Conservation (phyloP, 2,888 invertebrate species). For the Dynastes tityus region DNA sequence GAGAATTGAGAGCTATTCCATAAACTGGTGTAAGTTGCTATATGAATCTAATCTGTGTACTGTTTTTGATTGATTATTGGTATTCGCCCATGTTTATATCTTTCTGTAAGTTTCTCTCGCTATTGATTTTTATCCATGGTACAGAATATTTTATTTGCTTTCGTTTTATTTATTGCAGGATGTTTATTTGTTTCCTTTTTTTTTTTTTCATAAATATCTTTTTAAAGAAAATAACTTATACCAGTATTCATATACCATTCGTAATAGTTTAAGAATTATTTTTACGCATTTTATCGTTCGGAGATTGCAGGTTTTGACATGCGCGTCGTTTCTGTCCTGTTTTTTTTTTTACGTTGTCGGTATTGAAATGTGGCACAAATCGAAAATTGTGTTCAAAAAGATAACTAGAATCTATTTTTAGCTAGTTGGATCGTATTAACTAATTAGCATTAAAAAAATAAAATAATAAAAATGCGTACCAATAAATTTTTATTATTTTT, state of each 20-base stretch:
- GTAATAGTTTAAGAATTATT: slow-evolving; percentile 3
- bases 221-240: slow-evolving; percentile 3
- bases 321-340: no score
- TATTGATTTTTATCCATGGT: slow-evolving; percentile 17
- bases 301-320: not conserved
- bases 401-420: no score
- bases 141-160: not conserved
- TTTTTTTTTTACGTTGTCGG: no score
- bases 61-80: slow-evolving; percentile 21
- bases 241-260: slow-evolving; percentile 24
- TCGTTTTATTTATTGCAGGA: slow-evolving; percentile 38
- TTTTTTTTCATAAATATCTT: not conserved
- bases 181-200: slow-evolving; percentile 20
- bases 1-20: slow-evolving; percentile 52
- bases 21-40: slow-evolving; percentile 30
- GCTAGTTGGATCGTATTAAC: no score
- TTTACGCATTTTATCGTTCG: slow-evolving; percentile 15
- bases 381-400: no score
- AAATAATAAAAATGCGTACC: no score
- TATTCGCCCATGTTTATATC: slow-evolving; percentile 18
- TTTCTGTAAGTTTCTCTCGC: slow-evolving; percentile 17
- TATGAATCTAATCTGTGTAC: no score
- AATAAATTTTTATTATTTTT: no score
- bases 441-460: no score
- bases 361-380: no score